phyloP scores from a whole-genome alignment of 2,797 vertebrate genomes.

The Hydrolagus colliei region DNA sequence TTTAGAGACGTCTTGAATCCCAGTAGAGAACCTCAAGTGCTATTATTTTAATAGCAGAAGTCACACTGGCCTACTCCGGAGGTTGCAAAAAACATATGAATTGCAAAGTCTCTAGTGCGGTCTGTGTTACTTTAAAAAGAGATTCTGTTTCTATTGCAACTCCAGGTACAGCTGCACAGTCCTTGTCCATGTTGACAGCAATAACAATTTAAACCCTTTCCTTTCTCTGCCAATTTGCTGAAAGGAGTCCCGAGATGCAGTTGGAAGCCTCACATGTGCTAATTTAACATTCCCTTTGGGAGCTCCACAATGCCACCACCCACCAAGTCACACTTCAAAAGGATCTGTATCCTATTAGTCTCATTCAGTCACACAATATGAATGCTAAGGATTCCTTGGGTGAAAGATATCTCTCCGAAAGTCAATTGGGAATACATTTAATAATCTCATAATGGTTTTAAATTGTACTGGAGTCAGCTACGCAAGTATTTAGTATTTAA shows the following conservation, averaged over 20 bases:
- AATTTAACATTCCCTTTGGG: background rate
- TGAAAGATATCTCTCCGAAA: background rate
- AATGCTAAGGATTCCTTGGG: background rate
- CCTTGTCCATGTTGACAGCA: background rate
- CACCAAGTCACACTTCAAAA: background rate
- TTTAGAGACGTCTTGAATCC: conserved; percentile 9
- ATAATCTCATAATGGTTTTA: background rate
- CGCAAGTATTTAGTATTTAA: no score
- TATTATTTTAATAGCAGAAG: conserved; percentile 26
- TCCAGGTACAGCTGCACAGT: background rate
- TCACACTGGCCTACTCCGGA: background rate
- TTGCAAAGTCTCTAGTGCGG: conserved; percentile 1
- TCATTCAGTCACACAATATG: background rate
- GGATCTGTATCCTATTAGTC: background rate
- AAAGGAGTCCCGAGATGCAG: background rate
- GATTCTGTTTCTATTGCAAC: background rate
- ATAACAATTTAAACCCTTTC: conserved; percentile 18
- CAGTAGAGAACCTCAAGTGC: conserved; percentile 18
- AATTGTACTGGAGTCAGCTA: background rate
- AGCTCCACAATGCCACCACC: background rate
- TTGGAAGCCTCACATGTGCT: background rate
- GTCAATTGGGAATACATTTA: background rate
- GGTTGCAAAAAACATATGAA: conserved; percentile 3
- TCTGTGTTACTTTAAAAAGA: background rate
- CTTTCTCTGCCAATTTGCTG: background rate